These are phyloP conservation scores for Pterocles burchelli DNA, from an alignment of 2,113 vertebrate genomes.

Conservation along the genomic window DNA sequence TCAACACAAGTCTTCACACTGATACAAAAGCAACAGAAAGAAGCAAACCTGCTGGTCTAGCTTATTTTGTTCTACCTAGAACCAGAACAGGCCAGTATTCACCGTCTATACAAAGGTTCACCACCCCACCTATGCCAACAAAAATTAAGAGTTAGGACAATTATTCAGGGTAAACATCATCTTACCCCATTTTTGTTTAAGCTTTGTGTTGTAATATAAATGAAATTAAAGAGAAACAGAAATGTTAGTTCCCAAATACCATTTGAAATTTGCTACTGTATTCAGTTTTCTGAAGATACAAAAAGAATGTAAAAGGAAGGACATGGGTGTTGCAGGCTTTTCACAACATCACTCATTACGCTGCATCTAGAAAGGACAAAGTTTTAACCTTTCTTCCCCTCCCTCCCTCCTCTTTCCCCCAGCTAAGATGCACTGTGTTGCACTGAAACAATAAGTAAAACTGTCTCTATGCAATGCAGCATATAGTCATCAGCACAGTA, in stretches of 20 bases:
- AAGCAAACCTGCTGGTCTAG: slow-evolving; percentile 39
- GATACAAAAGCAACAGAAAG: slow-evolving; percentile 17
- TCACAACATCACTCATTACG: not conserved
- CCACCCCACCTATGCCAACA: not conserved
- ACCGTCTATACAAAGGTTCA: not conserved
- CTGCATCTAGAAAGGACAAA: not conserved
- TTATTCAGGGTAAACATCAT: not conserved
- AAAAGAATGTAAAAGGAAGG: not conserved
- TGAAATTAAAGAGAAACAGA: not conserved
- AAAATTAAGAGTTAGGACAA: not conserved
- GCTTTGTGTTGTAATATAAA: not conserved
- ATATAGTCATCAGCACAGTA: not conserved
- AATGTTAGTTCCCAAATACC: not conserved
- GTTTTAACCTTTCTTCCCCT: not conserved
- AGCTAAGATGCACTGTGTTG: not conserved
- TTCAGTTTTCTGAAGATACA: not conserved
- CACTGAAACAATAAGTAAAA: not conserved
- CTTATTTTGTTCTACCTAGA: slow-evolving; percentile 33
- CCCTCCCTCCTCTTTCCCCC: rapidly evolving
- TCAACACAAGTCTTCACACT: slow-evolving; percentile 31
- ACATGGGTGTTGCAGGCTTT: not conserved
- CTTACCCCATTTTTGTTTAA: not conserved
- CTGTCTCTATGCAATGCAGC: not conserved
- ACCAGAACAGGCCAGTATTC: slow-evolving; percentile 11
- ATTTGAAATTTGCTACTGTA: not conserved